Base-by-base conservation (phyloP, 2,797 vertebrate species). In the Premnoplex brunnescens region DNA sequence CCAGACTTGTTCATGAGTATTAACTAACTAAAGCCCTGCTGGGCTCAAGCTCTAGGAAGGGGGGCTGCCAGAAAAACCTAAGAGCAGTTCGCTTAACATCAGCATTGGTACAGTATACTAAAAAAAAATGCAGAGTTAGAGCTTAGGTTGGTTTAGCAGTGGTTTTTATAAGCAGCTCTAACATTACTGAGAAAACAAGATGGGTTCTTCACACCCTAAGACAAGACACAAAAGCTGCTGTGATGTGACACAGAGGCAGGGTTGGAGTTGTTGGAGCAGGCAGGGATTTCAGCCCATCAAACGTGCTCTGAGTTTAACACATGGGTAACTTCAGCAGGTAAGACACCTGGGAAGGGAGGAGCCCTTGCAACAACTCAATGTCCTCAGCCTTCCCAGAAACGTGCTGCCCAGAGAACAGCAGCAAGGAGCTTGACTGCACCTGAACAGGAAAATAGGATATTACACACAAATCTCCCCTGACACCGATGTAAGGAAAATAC, bases 221-320 rank as follows among this genome's bases (percentile, higher is more conserved):
- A 78, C 1, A 1, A n/a, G 51, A 48, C 8, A 37, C 4, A 19
- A 32, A 74, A 86, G 46, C 46, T 64, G 27, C 82, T 80, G 85
- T 0, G 3, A 49, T 0, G 28, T 10, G 44, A 63, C 48, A 41
- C 16, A 5, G 46, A 58, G 26, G 44, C 44, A n/a, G 39, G 62
- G 43, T 4, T 56, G 0, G 5, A 83, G 52, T 54, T 89, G 66
- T 3, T 2, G 0, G 30, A 83, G 49, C 60, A 60, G 32, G 26
- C 58, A 77, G 69, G 66, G 77, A 82, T 89, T 84, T 87, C 12
- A 84, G 37, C 7, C 62, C 80, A 58, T 60, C 93, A 68, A 55
- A 55, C 9, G 8, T 30, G 18, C 52, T 14, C 41, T 1, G 4
- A 85, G 28, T 55, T 63, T 32, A 80, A 59, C 28, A 77, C n/a